Base-by-base conservation (phyloP, 2,113 vertebrate genomes). In the Crocuta crocuta region DNA sequence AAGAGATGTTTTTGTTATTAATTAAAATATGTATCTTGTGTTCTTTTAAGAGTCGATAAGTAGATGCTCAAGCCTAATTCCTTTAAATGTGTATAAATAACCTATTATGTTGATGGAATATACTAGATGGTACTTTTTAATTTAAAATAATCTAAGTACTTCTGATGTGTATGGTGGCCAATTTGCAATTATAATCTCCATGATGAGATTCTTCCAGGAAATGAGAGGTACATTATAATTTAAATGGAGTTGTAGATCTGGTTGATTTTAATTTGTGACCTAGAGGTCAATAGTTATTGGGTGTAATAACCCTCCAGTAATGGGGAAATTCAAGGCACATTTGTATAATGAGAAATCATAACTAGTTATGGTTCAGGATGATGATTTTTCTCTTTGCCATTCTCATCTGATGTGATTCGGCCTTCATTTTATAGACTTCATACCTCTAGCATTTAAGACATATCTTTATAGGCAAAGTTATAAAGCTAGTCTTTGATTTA, bases 311-410 rank as follows among this genome's bases (percentile, higher is more conserved):
- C 97, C 79, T 98, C 90, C 0, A 0, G 98, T 98, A 98, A 99
- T 98, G 96, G 96, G 92, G 97, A 97, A 98, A 98, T 97, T 98
- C 97, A 93, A 97, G 98, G 97, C 94, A 96, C 96, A 97, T 98
- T 98, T 98, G 87, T 98, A 97, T 99, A 99, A 99, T 98, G 98
- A 99, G 98, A 99, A 99, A 99, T 99, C 98, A 98, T 98, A 98
- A 97, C 98, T 98, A 94, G 97, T 98, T 98, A 97, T 84, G 86
- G 95, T 71, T 86, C 93, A 91, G 61, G 86, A 80, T 86, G 87
- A 96, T 96, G 89, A 96, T 92, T 97, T 97, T 98, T 94, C 87
- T 97, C 70, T 98, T 97, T 96, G 45, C 89, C 80, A 85, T 98
- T 98, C 95, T 94, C 76, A 97, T 95, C 70, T 48, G 43, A 89